phyloP scores from a whole-genome alignment of 2,888 invertebrate genomes.

The Himalopsyche anomala region DNA sequence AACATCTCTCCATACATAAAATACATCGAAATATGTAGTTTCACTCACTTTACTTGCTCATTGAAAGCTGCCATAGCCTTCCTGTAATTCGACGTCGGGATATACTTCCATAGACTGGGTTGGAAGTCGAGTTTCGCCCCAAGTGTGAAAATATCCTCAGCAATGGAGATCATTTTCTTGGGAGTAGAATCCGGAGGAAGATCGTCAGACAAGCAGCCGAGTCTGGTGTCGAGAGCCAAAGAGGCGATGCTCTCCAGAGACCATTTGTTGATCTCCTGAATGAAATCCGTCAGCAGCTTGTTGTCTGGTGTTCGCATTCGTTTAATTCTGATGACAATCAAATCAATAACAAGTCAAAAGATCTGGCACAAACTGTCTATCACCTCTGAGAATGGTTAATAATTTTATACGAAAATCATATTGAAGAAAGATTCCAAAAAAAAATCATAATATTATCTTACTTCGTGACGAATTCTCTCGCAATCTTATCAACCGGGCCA shows the following conservation, averaged over 20 bases:
- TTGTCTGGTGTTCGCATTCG: conserved; percentile 64
- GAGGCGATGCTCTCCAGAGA: conserved; percentile 66
- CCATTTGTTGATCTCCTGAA: conserved; percentile 66
- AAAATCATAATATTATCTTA: conserved; percentile 10
- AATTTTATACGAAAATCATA: no score
- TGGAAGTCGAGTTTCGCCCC: conserved; percentile 68
- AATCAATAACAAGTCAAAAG: no score
- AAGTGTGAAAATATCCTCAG: conserved; percentile 65
- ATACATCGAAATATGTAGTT: background rate
- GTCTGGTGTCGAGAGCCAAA: conserved; percentile 66
- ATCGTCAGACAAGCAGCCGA: conserved; percentile 66
- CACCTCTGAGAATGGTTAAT: no score
- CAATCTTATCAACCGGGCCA: conserved; percentile 59
- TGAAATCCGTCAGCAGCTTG: conserved; percentile 62
- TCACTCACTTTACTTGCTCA: conserved; percentile 64
- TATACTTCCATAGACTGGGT: conserved; percentile 69
- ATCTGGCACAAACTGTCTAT: no score
- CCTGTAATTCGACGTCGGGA: conserved; percentile 69
- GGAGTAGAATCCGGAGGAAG: conserved; percentile 64
- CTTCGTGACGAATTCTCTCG: conserved; percentile 60
- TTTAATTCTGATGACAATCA: conserved; percentile 64
- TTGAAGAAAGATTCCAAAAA: no score
- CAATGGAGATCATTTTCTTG: conserved; percentile 57
- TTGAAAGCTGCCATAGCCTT: conserved; percentile 70
- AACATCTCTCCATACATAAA: no score